Percentiles rank a stretch among this genome's conserved stretches.
Evolutionary conservation across 2,113 vertebrate genomes (phyloP).

Genomic region (Rhinopomastus cyanomelas): DNA sequence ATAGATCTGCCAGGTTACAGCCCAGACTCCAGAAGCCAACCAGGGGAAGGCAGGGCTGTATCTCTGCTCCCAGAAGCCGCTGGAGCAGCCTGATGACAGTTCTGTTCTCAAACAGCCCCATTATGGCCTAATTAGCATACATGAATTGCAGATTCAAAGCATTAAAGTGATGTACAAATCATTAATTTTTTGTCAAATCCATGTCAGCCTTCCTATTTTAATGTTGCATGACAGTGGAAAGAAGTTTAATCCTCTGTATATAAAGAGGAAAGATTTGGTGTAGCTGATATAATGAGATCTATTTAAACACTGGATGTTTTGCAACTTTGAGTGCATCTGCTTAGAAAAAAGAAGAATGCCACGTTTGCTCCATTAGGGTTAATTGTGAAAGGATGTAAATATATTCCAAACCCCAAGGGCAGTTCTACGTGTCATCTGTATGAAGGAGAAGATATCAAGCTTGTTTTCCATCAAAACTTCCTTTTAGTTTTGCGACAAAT

Average conservation of each 20-base stretch:
- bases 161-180: constrained; percentile 86
- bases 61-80: constrained; percentile 73
- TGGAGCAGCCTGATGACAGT: constrained; percentile 78
- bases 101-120: constrained; percentile 81
- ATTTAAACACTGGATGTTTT: constrained; percentile 76
- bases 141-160: constrained; percentile 85
- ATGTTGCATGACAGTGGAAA: constrained; percentile 83
- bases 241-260: constrained; percentile 76
- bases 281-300: constrained; percentile 77
- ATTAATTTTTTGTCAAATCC: constrained; percentile 86
- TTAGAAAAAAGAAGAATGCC: constrained; percentile 43
- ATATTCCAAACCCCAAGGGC: constrained; percentile 71
- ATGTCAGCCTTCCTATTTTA: constrained; percentile 81
- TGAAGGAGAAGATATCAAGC: constrained; percentile 62
- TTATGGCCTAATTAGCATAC: constrained; percentile 84
- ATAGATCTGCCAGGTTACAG: constrained; percentile 76
- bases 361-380: constrained; percentile 75
- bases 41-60: constrained; percentile 59
- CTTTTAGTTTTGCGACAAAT: constrained; percentile 65
- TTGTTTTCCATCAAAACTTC: constrained; percentile 64
- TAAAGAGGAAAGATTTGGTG: constrained; percentile 75
- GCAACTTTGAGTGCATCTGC: constrained; percentile 70
- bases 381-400: constrained; percentile 78
- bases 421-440: constrained; percentile 64
- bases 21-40: constrained; percentile 65